Evolutionary conservation across 2,113 vertebrate genomes (phyloP), one percentile per base, ranked within the genome.

Genomic region (Vidua chalybeata): DNA sequence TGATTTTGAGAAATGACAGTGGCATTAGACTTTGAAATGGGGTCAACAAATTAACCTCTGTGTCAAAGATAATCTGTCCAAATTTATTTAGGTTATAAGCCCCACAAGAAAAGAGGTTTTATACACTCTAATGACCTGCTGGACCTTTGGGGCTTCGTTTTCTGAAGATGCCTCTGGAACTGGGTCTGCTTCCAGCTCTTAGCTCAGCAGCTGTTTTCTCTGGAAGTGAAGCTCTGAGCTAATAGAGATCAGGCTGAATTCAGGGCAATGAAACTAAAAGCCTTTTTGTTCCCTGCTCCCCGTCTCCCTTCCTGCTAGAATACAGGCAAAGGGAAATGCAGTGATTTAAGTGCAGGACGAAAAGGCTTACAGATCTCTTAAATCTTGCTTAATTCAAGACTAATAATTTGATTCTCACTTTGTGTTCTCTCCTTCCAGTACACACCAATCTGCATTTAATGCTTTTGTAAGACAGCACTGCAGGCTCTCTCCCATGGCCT

Each of bases 231-330:
- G 76, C 73, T 89, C 92, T 93, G 96, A 93, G 83, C 90, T 95
- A 95, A 95, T 82, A 92, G 93, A 92, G 83, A 93, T 93, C 41
- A 10, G 76, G 68, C 92, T 95, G 92, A 93, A 96, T 96, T 96
- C 90, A 93, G 96, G 96, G 96, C 96, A 97, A 78, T 3, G 41
- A 51, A 93, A 95, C 89, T 92, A 90, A 97, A 96, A 95, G 95
- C 94, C 95, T 94, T 97, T 96, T 97, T 97, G 95, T 97, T 97
- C 69, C 8, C 89, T 72, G 80, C 84, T 95, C 59, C 71, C 80
- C 0, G 15, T 84, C 52, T 93, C 80, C 56, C 87, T 97, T 96
- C 94, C 91, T 97, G 93, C 86, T 92, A 66, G 89, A 93, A 91
- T 90, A 71, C 91, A 94, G 39, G 89, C 89, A 84, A 96, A 82